Evolutionary conservation across 2,797 vertebrate genomes (phyloP), one percentile per base, ranked within the genome.

Genomic region (Gobio occitaniae): DNA sequence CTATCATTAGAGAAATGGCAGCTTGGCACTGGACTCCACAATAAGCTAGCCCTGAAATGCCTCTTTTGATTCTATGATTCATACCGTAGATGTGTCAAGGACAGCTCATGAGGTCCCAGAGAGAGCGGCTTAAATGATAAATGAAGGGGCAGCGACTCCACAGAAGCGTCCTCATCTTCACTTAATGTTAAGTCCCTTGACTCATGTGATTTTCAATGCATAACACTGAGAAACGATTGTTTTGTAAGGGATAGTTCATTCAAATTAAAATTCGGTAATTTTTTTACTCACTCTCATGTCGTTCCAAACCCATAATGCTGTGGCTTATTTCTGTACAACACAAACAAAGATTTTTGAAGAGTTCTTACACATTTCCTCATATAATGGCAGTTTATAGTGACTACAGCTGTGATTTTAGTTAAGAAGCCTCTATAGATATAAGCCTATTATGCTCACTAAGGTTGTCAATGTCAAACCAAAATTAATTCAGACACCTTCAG

Each of bases 1-100:
- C 69, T 85, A 88, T 78, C 83, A 54, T 72, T 48, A 83, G 68
- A 83, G 50, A 69, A 65, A 87, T 44, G 38, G 17, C 83, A 74
- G 81, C 54, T 54, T 78, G 65, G 66, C 70, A 78, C 56, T 63
- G 75, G 68, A 84, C 74, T 54, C 4, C 29, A 80, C 82, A 74
- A 74, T 79, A 77, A 63, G 71, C 63, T 63, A 76, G 25, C 56
- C 52, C 44, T 78, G 61, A 83, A 86, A 83, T 82, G 85, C 63
- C 63, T 36, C 61, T 50, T 78, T 74, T 59, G 79, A 78, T 41
- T 85, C 63, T 66, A 41, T 78, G 72, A 86, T 69, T 83, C 79
- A 87, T 69, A 41, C 32, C 19, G 19, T 25, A 77, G 61, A 69
- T 11, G 32, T 77, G 66, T 85, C 77, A 87, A 84, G 63, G 70